Conservation (phyloP, 2,797 vertebrate species). For the Mormyrus hasselquistii region DNA sequence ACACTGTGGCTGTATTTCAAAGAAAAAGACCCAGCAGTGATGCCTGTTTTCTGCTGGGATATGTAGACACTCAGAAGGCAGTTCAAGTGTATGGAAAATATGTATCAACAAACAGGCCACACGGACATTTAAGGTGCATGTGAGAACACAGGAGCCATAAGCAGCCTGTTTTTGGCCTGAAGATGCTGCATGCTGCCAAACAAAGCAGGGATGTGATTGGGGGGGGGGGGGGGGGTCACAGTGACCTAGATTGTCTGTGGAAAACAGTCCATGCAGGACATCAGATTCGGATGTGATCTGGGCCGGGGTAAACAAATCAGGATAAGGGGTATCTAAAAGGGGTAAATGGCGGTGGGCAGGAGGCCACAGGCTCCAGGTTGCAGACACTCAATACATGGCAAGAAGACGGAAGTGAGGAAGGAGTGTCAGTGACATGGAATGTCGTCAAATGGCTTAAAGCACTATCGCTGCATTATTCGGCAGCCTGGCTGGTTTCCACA, state of each 20-base stretch:
- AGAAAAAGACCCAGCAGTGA: not conserved
- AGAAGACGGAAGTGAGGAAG: conserved; percentile 45
- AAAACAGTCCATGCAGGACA: conserved; percentile 38
- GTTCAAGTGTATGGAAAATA: not conserved
- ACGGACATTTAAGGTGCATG: not conserved
- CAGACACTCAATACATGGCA: conserved; percentile 50
- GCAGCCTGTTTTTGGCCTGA: not conserved
- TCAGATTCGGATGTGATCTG: conserved; percentile 46
- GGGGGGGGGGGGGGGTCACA: conserved; percentile 36
- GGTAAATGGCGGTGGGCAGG: conserved; percentile 21
- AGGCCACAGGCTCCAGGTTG: conserved; percentile 36
- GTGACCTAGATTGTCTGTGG: conserved; percentile 50
- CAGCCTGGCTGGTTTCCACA: not conserved
- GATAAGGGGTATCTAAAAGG: conserved; percentile 17
- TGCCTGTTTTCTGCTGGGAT: not conserved
- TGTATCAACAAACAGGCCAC: not conserved
- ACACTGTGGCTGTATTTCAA: not conserved
- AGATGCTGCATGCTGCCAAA: conserved; percentile 31
- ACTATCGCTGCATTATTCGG: not conserved
- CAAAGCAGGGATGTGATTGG: conserved; percentile 35
- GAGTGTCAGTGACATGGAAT: not conserved
- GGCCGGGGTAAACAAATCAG: conserved; percentile 39
- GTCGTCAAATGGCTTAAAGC: not conserved
- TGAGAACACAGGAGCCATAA: conserved; percentile 29
- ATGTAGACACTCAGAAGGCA: not conserved